Evolutionary conservation across 2,113 vertebrate genomes (phyloP).

Genomic region (Edolisoma coerulescens): DNA sequence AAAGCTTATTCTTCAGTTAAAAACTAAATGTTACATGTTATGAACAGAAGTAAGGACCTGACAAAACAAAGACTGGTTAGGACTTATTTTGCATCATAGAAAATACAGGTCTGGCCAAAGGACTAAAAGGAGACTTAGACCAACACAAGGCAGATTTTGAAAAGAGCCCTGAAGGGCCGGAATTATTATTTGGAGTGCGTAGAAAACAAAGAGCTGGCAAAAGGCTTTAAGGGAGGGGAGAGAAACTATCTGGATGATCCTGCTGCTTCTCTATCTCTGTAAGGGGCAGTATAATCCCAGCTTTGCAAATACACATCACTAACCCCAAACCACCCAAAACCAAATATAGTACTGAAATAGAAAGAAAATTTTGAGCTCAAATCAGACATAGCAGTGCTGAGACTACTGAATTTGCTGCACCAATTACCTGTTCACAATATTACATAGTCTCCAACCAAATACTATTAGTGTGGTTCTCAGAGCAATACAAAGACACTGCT

Average conservation of each 20-base stretch:
- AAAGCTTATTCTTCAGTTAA: background rate
- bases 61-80: background rate
- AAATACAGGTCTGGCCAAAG: background rate
- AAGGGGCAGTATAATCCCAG: background rate
- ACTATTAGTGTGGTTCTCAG: background rate
- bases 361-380: background rate
- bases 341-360: background rate
- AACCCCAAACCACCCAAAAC: background rate
- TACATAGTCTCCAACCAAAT: conserved; percentile 1
- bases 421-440: conserved; percentile 13
- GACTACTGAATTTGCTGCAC: background rate
- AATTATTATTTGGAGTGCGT: background rate
- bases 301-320: background rate
- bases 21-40: background rate
- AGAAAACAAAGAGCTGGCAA: background rate
- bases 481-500: background rate
- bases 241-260: background rate
- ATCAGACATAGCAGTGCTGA: background rate
- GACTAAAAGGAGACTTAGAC: background rate
- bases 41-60: background rate
- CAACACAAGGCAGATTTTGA: background rate
- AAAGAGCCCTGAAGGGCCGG: background rate
- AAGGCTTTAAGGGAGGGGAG: background rate
- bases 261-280: background rate
- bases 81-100: background rate